Conservation (phyloP, 2,113 vertebrate genomes). For the Calcarius ornatus region DNA sequence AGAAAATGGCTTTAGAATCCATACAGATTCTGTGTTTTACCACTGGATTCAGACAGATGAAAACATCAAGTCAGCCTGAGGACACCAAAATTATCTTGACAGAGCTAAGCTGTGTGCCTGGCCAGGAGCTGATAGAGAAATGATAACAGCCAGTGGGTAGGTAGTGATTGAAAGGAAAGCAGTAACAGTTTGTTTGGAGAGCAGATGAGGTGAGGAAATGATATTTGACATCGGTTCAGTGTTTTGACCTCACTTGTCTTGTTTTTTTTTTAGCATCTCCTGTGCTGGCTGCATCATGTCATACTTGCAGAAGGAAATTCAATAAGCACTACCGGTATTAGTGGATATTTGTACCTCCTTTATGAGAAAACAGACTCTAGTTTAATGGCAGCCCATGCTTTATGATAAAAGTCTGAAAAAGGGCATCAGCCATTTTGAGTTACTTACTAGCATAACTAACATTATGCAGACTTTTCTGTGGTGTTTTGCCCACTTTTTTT, state of each 20-base stretch:
- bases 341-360: not conserved
- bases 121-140: not conserved
- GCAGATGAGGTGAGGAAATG: not conserved
- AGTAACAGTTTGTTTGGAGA: not conserved
- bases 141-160: not conserved
- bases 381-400: not conserved
- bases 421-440: not conserved
- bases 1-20: not conserved
- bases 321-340: not conserved
- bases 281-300: not conserved
- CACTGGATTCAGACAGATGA: not conserved
- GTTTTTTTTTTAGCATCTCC: not conserved
- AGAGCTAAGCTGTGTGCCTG: not conserved
- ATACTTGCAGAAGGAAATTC: slow-evolving; percentile 13
- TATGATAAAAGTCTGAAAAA: not conserved
- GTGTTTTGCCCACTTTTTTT: not conserved
- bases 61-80: not conserved
- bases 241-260: not conserved
- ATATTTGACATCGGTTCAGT: not conserved
- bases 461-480: not conserved
- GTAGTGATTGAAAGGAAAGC: not conserved
- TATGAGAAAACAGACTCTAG: not conserved
- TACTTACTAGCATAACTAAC: not conserved
- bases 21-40: not conserved
- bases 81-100: not conserved